Percentiles rank a stretch among this genome's conserved stretches.
These are phyloP conservation scores for Tanytarsus gracilentus DNA, from an alignment of 2,888 invertebrate species.

Conservation along the genomic window DNA sequence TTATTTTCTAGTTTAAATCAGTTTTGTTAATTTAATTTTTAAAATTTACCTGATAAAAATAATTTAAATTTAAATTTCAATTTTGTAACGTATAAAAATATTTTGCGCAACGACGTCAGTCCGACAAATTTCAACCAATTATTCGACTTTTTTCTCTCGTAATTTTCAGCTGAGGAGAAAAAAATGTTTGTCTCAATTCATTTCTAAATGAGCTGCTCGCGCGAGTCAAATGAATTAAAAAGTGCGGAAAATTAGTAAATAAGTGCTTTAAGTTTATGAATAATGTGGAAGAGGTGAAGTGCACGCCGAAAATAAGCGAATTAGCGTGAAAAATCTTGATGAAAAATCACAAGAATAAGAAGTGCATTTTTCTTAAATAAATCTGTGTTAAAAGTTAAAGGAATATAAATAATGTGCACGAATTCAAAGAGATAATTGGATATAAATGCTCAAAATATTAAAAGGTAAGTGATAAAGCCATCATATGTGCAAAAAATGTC, in stretches of 20 bases:
- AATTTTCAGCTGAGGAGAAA: no score
- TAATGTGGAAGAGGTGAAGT: no score
- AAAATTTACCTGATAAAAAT: not conserved
- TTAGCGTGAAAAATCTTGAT: not conserved
- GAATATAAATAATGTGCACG: not conserved
- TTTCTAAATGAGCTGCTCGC: no score
- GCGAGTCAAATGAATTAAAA: no score
- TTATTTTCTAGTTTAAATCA: constrained; percentile 10
- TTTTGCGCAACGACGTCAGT: no score
- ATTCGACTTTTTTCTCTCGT: no score
- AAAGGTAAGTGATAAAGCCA: not conserved
- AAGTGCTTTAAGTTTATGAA: no score
- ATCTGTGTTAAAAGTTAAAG: not conserved
- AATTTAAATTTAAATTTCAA: not conserved
- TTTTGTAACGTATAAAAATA: no score
- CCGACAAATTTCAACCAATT: no score
- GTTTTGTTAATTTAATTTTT: not conserved
- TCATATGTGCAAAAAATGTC: not conserved
- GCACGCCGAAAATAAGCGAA: not conserved
- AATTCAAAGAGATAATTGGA: not conserved
- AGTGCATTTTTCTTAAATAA: not conserved
- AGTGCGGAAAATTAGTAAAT: no score
- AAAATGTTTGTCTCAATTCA: no score
- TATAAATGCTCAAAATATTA: not conserved
- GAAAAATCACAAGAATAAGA: not conserved